Conservation (phyloP, 2,113 vertebrate genomes). For the Alethe diademata region DNA sequence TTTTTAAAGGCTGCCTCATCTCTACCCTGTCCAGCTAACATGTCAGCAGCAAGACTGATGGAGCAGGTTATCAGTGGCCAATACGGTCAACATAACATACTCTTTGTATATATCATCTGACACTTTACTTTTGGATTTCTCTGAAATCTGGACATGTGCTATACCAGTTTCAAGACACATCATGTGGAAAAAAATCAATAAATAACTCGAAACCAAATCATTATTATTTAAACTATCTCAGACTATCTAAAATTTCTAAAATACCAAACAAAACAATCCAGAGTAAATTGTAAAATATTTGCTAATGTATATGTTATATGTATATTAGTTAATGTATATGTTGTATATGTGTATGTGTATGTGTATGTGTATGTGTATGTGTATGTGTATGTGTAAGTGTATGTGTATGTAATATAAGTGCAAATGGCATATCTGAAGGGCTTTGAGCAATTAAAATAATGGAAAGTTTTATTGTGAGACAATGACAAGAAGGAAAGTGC, state of each 20-base stretch:
- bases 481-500: slow-evolving; percentile 32
- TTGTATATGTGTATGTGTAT: background rate
- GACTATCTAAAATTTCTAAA: background rate
- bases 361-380: background rate
- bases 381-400: too few species aligned
- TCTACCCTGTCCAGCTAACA: background rate
- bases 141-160: slow-evolving; percentile 21
- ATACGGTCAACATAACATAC: background rate
- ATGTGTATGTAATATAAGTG: background rate
- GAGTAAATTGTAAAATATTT: background rate
- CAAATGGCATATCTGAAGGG: background rate
- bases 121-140: slow-evolving; percentile 41
- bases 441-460: slow-evolving; percentile 7
- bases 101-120: slow-evolving; percentile 42
- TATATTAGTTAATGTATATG: background rate
- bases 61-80: slow-evolving; percentile 64
- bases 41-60: slow-evolving; percentile 71
- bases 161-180: background rate
- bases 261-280: too few species aligned
- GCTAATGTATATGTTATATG: background rate
- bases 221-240: background rate
- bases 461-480: slow-evolving; percentile 27
- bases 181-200: background rate
- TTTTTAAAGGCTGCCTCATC: slow-evolving; percentile 45
- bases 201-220: background rate